These are phyloP conservation scores for Amazona ochrocephala DNA, from an alignment of 2,797 vertebrate genomes.

Conservation along the genomic window DNA sequence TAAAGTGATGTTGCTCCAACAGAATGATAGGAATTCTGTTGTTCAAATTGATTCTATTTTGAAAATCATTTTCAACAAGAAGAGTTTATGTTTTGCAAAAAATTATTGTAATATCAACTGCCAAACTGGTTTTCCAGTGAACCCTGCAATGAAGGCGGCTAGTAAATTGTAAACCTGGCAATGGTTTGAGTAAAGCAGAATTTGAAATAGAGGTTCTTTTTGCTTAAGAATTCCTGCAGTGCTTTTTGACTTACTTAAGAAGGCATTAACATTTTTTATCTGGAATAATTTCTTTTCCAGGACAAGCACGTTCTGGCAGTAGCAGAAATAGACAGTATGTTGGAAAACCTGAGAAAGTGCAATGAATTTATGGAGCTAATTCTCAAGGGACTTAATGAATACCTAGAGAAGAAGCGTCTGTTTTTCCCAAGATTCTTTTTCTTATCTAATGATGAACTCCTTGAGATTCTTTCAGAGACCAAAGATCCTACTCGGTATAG, in stretches of 20 bases:
- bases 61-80: neutral
- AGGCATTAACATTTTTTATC: neutral
- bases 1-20: neutral
- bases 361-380: conserved; percentile 88
- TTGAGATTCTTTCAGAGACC: conserved; percentile 93
- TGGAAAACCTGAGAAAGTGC: conserved; percentile 85
- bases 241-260: neutral
- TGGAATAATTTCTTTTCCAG: conserved; percentile 67
- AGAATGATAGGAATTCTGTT: neutral
- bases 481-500: conserved; percentile 90
- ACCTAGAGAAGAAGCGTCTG: conserved; percentile 92
- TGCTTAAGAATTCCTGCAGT: neutral
- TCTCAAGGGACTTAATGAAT: conserved; percentile 90
- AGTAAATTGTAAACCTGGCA: neutral
- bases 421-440: conserved; percentile 96
- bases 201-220: neutral
- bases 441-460: conserved; percentile 91
- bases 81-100: neutral
- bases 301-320: conserved; percentile 87
- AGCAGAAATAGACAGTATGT: conserved; percentile 84
- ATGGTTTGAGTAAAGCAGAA: neutral
- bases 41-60: neutral
- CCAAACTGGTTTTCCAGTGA: neutral
- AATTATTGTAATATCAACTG: neutral
- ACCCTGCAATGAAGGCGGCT: neutral